Base-by-base conservation (phyloP, 2,113 vertebrate genomes). In the Charadrius vociferus region DNA sequence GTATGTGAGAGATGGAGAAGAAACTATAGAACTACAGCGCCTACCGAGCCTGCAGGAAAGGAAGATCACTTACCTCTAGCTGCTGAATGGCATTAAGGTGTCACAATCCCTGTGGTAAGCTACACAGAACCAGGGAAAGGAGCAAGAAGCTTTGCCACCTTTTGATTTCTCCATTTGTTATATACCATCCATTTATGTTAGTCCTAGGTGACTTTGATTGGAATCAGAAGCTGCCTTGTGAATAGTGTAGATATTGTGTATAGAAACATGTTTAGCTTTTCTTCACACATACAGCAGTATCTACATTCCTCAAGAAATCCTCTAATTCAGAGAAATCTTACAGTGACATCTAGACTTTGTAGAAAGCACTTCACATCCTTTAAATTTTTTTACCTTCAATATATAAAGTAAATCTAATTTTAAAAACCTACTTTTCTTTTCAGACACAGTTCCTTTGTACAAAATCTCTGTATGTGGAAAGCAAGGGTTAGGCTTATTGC, bases 271-370 rank as follows among this genome's bases (percentile, higher is more conserved):
- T 94, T 94, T 88, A 84, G 91, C 79, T 96, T 94, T 92, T 83
- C 41, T 81, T 85, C 61, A 80, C 83, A 36, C n/a, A 14, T 62
- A 29, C 72, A 77, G 90, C 15, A 21, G 23, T 50, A 87, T 70
- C 85, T 66, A 37, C 32, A 36, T 88, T 62, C 59, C 78, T n/a
- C 70, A 15, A 83, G 61, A 80, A 96, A 96, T 90, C 86, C 86
- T 92, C 74, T 97, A 95, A 97, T 94, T 97, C 93, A 91, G 68
- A 95, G 86, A 77, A 95, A 93, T 58, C 74, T 85, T 24, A 30
- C 53, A 55, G 81, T 82, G 95, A 94, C 88, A 96, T 52, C 52
- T 56, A 63, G 81, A 90, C 88, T 95, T 66, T 14, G 53, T 3
- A 85, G 47, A 95, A 96, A 96, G 88, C 77, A 92, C 58, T 93